Percentiles rank a stretch among this genome's conserved stretches.
Conservation (phyloP, 2,888 invertebrate genomes). For the Eupithecia vulgata region DNA sequence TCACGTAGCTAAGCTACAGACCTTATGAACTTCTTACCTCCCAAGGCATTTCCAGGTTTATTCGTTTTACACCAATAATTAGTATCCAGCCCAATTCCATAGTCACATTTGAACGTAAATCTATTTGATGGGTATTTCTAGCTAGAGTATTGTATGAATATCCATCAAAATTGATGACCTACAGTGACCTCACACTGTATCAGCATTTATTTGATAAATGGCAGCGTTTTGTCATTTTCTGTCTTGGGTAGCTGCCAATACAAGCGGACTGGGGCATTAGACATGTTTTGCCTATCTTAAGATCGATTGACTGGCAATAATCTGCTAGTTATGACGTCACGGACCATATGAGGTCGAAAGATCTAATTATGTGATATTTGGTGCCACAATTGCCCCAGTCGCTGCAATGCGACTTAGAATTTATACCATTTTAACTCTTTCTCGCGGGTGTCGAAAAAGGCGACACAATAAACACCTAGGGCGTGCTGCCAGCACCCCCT, state of each 20-base stretch:
- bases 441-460: not conserved
- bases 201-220: constrained; percentile 41
- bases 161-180: constrained; percentile 11
- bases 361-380: constrained; percentile 3
- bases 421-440: not conserved
- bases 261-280: constrained; percentile 30
- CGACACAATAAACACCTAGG: not conserved
- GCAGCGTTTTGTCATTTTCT: constrained; percentile 36
- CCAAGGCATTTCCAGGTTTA: not conserved
- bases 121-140: not conserved
- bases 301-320: constrained; percentile 27
- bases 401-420: not conserved
- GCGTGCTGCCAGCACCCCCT: no score
- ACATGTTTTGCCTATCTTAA: constrained; percentile 34
- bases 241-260: constrained; percentile 37
- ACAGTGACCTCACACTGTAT: constrained; percentile 25
- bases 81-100: not conserved
- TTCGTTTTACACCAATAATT: not conserved
- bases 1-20: not conserved
- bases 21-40: not conserved
- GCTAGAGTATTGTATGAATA: not conserved
- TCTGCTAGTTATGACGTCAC: constrained; percentile 10
- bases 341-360: not conserved
- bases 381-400: not conserved
- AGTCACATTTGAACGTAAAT: not conserved